Conservation (phyloP, 1,140 invertebrate genomes). For the Chelonus insularis region DNA sequence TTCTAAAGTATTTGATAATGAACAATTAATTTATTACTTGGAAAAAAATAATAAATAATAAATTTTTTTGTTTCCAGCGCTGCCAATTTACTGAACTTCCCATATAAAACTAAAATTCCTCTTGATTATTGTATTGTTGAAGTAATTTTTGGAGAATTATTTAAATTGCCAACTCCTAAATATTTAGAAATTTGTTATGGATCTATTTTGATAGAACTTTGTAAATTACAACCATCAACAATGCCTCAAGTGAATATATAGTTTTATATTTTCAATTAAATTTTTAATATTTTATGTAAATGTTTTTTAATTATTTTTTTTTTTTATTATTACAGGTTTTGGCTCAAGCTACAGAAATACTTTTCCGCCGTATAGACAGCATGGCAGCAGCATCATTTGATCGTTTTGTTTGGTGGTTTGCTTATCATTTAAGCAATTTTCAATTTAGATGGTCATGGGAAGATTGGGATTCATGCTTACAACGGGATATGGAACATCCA, state of each 20-base stretch:
- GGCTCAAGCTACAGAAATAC: slow-evolving; percentile 95
- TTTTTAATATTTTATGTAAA: slow-evolving; percentile 15
- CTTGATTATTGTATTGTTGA: slow-evolving; percentile 98
- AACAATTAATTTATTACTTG: not conserved
- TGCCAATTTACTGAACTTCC: slow-evolving; percentile 86
- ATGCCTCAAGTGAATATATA: slow-evolving; percentile 96
- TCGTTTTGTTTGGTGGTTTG: slow-evolving; percentile 96
- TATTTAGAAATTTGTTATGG: slow-evolving; percentile 95
- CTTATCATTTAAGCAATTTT: slow-evolving; percentile 98
- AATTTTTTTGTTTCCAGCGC: slow-evolving; percentile 72
- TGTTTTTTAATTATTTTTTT: slow-evolving; percentile 26
- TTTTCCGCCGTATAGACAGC: slow-evolving; percentile 93
- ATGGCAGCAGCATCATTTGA: slow-evolving; percentile 98
- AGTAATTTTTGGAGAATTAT: slow-evolving; percentile 93
- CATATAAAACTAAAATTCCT: slow-evolving; percentile 92
- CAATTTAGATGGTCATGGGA: slow-evolving; percentile 99
- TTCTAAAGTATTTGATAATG: slow-evolving; percentile 62
- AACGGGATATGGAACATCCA: slow-evolving; percentile 87
- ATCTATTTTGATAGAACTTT: slow-evolving; percentile 94
- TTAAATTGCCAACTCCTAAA: slow-evolving; percentile 85
- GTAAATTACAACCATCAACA: slow-evolving; percentile 93
- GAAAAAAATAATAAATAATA: slow-evolving; percentile 15
- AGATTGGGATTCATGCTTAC: slow-evolving; percentile 85
- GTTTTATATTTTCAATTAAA: slow-evolving; percentile 11
- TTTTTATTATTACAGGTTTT: too few relatives aligned